Percentiles rank a stretch among this genome's conserved stretches.
These are phyloP conservation scores for Entosphenus tridentatus DNA, from an alignment of 2,113 vertebrate genomes.

Conservation along the genomic window DNA sequence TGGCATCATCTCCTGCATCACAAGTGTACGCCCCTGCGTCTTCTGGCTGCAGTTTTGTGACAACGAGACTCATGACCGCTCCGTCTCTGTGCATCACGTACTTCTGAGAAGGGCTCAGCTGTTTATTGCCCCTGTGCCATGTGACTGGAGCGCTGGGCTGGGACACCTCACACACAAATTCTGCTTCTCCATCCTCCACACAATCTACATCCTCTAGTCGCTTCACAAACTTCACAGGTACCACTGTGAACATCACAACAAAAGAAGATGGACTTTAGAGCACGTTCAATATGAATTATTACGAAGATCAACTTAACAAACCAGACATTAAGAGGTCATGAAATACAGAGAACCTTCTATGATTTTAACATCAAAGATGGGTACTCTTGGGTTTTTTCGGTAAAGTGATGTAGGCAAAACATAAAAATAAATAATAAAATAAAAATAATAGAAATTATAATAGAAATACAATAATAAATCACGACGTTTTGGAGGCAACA, in stretches of 20 bases:
- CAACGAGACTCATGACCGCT: background rate
- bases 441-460: too few relatives aligned
- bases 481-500: too few relatives aligned
- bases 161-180: slow-evolving; percentile 18
- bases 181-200: background rate
- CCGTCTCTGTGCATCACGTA: slow-evolving; percentile 32
- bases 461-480: too few relatives aligned
- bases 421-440: too few relatives aligned
- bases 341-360: too few relatives aligned
- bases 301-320: too few relatives aligned
- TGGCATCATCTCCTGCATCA: slow-evolving; percentile 1
- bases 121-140: slow-evolving; percentile 27
- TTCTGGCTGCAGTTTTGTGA: background rate
- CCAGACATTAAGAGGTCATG: too few relatives aligned
- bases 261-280: too few relatives aligned
- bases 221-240: background rate
- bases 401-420: too few relatives aligned
- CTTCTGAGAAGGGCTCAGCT: slow-evolving; percentile 31
- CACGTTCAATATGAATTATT: too few relatives aligned
- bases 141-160: slow-evolving; percentile 19
- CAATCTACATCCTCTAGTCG: background rate
- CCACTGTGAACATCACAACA: background rate
- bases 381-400: too few relatives aligned
- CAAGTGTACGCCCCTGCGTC: background rate
- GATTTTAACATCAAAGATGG: too few relatives aligned